phyloP scores from a whole-genome alignment of 2,113 vertebrate genomes.

The Aptenodytes forsteri region DNA sequence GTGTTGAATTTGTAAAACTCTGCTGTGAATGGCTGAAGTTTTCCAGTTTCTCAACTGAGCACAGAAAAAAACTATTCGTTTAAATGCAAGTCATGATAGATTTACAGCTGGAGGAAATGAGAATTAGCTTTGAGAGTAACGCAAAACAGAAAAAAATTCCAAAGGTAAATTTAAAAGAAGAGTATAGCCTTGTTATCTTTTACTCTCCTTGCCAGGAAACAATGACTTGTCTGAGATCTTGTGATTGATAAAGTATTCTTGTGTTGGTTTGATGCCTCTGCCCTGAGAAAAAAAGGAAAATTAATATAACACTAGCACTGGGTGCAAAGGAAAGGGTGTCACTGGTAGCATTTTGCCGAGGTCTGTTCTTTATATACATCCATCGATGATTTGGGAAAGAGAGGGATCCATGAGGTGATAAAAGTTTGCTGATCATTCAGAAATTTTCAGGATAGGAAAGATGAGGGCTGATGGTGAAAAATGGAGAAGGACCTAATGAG shows the following conservation, averaged over 20 bases:
- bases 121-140: conserved; percentile 44
- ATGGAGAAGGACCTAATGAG: background rate
- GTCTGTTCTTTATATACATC: background rate
- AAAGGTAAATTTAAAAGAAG: conserved; percentile 1
- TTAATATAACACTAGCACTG: background rate
- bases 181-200: background rate
- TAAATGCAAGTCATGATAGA: conserved; percentile 14
- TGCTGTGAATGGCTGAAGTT: background rate
- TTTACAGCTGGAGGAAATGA: conserved; percentile 30
- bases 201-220: background rate
- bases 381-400: background rate
- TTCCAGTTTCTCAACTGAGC: background rate
- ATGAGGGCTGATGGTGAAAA: background rate
- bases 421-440: background rate
- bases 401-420: background rate
- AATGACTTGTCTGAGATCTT: background rate
- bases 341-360: background rate
- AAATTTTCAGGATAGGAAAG: background rate
- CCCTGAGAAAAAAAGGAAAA: background rate
- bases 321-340: background rate
- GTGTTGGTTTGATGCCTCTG: background rate
- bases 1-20: conserved; percentile 11
- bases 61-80: conserved; percentile 25
- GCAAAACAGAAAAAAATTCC: background rate
- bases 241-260: background rate